These are phyloP conservation scores for Melanchra persicariae DNA, from an alignment of 2,888 invertebrate genomes.

Conservation along the genomic window DNA sequence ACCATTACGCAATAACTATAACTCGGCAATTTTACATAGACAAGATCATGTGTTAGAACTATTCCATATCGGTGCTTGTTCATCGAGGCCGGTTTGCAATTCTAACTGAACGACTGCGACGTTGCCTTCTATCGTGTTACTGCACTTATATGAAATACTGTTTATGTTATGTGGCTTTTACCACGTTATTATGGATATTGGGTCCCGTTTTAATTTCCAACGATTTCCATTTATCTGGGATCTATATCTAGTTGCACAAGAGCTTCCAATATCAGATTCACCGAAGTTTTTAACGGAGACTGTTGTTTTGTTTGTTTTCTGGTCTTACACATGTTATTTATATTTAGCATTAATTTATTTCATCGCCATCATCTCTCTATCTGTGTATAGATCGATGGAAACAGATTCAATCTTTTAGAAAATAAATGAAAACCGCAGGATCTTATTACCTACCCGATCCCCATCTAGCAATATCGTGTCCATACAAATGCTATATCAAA, in stretches of 20 bases:
- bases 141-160: slow-evolving; percentile 47
- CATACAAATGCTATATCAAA: slow-evolving; percentile 35
- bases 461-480: slow-evolving; percentile 25
- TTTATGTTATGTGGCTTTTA: slow-evolving; percentile 42
- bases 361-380: not conserved
- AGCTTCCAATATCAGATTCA: not conserved
- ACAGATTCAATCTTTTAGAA: not conserved
- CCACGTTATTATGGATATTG: slow-evolving; percentile 8
- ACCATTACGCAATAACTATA: slow-evolving; percentile 63
- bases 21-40: slow-evolving; percentile 60
- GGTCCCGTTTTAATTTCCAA: slow-evolving; percentile 24
- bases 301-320: not conserved
- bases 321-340: not conserved
- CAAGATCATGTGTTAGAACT: slow-evolving; percentile 57
- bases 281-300: not conserved
- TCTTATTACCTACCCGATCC: slow-evolving; percentile 13
- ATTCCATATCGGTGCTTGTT: slow-evolving; percentile 45
- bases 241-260: not conserved
- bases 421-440: slow-evolving; percentile 24
- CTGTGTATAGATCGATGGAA: not conserved
- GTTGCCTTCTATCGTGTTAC: slow-evolving; percentile 46
- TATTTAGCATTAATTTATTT: slow-evolving; percentile 3
- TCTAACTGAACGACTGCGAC: slow-evolving; percentile 37
- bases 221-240: slow-evolving; percentile 1
- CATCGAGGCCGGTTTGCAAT: slow-evolving; percentile 57